Conservation (phyloP, 2,797 vertebrate genomes). For the Pteronotus mesoamericanus region DNA sequence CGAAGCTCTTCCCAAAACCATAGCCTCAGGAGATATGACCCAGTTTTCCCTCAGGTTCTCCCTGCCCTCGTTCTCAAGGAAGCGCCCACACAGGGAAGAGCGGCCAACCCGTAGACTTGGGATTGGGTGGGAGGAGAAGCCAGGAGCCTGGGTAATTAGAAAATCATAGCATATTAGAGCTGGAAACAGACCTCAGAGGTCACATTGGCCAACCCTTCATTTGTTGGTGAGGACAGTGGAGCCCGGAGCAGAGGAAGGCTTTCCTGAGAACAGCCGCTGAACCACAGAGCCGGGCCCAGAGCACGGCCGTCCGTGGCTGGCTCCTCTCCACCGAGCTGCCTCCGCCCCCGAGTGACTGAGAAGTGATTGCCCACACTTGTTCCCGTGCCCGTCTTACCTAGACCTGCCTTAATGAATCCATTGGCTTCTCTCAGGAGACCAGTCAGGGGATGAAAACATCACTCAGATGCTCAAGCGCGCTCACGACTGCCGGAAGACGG, state of each 20-base stretch:
- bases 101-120: neutral
- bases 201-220: too few relatives aligned
- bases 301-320: fast-evolving
- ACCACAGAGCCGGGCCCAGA: neutral
- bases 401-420: neutral
- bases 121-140: neutral
- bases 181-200: neutral
- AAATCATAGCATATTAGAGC: neutral
- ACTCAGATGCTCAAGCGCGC: slow-evolving; percentile 89
- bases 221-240: neutral
- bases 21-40: fast-evolving
- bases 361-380: neutral
- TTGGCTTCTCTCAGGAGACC: slow-evolving; percentile 83
- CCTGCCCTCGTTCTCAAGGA: neutral
- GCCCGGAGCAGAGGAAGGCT: neutral
- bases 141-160: neutral
- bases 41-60: neutral
- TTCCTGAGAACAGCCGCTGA: neutral
- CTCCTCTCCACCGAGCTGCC: neutral
- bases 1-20: neutral
- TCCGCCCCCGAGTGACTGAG: neutral
- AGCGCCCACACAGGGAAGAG: neutral
- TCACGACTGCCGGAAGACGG: slow-evolving; percentile 89
- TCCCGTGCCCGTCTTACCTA: neutral
- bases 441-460: slow-evolving; percentile 86